These are phyloP conservation scores for Melierax canorus DNA, from an alignment of 2,113 vertebrate species.

Conservation along the genomic window DNA sequence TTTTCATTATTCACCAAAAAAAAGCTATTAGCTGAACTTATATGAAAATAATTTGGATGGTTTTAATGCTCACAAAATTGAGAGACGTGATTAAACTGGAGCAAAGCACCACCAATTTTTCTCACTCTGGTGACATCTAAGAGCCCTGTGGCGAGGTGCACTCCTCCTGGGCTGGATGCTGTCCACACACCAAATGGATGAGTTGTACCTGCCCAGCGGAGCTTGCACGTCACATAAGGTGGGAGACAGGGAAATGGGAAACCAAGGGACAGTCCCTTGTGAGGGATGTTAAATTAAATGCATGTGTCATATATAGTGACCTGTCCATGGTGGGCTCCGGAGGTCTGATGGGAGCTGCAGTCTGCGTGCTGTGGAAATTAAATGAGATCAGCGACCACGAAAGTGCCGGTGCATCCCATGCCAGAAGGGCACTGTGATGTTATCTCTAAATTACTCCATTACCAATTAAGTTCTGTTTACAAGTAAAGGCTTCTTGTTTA, in stretches of 20 bases:
- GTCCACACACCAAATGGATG: neutral
- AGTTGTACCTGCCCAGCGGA: accelerated
- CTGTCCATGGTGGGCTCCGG: neutral
- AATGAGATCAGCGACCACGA: neutral
- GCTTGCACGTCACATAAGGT: accelerated
- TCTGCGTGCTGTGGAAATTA: neutral
- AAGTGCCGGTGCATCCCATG: neutral
- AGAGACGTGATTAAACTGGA: neutral
- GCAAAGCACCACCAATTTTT: neutral
- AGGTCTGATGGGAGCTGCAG: neutral
- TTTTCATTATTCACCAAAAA: neutral
- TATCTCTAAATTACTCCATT: neutral
- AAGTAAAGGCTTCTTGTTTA: neutral
- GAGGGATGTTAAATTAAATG: neutral
- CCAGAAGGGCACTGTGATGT: neutral
- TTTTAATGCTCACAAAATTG: neutral
- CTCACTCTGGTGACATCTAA: neutral
- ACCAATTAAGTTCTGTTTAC: neutral
- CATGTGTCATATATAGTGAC: neutral
- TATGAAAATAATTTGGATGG: neutral
- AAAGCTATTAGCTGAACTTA: neutral
- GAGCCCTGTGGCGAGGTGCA: neutral
- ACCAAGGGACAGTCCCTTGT: neutral
- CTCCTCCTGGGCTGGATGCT: neutral
- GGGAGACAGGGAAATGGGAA: neutral